Conservation (phyloP, 2,888 invertebrate genomes). For the Ectemnius lituratus region DNA sequence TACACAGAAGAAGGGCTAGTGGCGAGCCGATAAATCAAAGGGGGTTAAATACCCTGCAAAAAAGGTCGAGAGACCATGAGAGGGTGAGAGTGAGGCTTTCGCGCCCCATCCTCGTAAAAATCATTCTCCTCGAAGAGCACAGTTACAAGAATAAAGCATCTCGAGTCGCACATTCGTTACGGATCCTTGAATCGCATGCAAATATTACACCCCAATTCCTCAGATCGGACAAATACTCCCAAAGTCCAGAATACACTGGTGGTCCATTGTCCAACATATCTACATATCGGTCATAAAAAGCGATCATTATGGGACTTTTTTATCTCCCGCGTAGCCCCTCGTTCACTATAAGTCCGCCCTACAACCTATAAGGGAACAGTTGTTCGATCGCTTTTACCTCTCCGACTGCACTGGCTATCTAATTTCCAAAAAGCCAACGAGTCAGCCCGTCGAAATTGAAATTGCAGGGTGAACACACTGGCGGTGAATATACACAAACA, state of each 20-base stretch:
- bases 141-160: not conserved
- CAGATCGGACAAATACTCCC: conserved; percentile 46
- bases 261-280: conserved; percentile 64
- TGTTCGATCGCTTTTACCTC: conserved; percentile 13
- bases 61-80: conserved; percentile 9
- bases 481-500: no score
- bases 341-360: not conserved
- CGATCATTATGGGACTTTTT: conserved; percentile 39
- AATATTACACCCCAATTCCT: conserved; percentile 68
- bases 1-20: conserved; percentile 17
- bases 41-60: conserved; percentile 50
- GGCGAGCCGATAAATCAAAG: conserved; percentile 34
- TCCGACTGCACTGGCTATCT: conserved; percentile 16
- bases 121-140: conserved; percentile 30
- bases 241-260: no score
- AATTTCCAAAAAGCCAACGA: conserved; percentile 71
- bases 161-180: conserved; percentile 64
- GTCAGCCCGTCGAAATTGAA: conserved; percentile 44
- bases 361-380: no score
- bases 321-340: conserved; percentile 37
- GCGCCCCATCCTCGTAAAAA: conserved; percentile 30
- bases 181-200: conserved; percentile 72
- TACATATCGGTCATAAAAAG: conserved; percentile 62
- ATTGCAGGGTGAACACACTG: conserved; percentile 15
- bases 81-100: conserved; percentile 17